Conservation (phyloP, 2,797 vertebrate genomes). For the Lepidocolaptes lacrymiger region DNA sequence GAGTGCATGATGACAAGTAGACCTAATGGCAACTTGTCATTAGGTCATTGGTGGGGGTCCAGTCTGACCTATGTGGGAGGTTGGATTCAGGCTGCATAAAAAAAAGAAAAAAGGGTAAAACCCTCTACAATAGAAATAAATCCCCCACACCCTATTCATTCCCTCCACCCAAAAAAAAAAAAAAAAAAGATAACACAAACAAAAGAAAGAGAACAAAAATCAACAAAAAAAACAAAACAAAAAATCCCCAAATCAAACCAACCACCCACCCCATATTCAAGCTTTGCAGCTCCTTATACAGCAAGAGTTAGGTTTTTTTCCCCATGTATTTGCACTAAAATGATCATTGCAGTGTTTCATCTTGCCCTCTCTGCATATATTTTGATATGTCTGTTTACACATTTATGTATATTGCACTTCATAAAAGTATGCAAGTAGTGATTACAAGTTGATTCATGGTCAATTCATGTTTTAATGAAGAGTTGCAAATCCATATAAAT, state of each 20-base stretch:
- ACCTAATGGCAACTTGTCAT: not conserved
- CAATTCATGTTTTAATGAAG: not conserved
- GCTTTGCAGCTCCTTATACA: not conserved
- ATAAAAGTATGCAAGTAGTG: not conserved
- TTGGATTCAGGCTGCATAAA: accelerated
- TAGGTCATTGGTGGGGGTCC: not conserved
- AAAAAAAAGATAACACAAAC: too few species aligned
- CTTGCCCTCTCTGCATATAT: not conserved
- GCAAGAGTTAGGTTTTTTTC: not conserved
- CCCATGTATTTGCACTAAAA: not conserved
- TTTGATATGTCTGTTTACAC: not conserved
- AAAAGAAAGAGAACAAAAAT: not conserved
- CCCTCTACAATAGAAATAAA: not conserved
- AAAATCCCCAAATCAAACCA: not conserved
- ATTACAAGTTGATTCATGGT: not conserved
- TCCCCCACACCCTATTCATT: too few species aligned
- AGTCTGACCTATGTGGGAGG: not conserved
- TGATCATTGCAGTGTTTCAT: not conserved
- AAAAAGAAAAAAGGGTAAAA: not conserved
- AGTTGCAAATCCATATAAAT: not conserved
- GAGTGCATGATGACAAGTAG: too few species aligned
- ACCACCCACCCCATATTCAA: not conserved
- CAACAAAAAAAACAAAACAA: not conserved
- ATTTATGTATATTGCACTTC: not conserved
- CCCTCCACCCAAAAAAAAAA: too few species aligned